phyloP scores from a whole-genome alignment of 2,797 vertebrate genomes.

The Mus caroli region DNA sequence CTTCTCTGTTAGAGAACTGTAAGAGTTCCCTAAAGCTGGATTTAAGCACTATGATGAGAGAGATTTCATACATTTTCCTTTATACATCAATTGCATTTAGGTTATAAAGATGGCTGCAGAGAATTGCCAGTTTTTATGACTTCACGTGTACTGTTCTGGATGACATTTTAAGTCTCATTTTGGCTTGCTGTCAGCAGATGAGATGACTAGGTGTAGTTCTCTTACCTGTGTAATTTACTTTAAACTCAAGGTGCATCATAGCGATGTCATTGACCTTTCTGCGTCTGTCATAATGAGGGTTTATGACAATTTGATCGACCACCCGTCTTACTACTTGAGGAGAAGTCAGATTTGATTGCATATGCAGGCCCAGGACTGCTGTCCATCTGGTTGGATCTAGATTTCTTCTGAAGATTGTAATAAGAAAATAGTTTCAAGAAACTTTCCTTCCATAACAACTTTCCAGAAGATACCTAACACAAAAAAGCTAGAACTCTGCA shows the following conservation, averaged over 20 bases:
- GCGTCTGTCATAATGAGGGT: slow-evolving; percentile 90
- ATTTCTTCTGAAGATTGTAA: slow-evolving; percentile 90
- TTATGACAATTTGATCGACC: slow-evolving; percentile 92
- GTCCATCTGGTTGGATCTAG: slow-evolving; percentile 90
- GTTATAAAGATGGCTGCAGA: slow-evolving; percentile 35
- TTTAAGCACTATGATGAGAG: not conserved
- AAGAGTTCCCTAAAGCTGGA: slow-evolving; percentile 2
- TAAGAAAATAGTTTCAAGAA: slow-evolving; percentile 41
- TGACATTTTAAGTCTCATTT: slow-evolving; percentile 18
- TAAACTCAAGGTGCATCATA: slow-evolving; percentile 93
- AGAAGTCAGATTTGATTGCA: slow-evolving; percentile 84
- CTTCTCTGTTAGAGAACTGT: not conserved
- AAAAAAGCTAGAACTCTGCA: not conserved
- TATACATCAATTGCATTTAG: not conserved
- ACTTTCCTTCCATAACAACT: not conserved
- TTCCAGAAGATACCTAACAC: not conserved
- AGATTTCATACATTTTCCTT: slow-evolving; percentile 31
- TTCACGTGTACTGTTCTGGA: not conserved
- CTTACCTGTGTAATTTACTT: slow-evolving; percentile 92
- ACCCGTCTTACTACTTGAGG: slow-evolving; percentile 82
- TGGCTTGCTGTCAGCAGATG: not conserved
- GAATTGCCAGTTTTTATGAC: slow-evolving; percentile 27
- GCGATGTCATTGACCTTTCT: slow-evolving; percentile 94
- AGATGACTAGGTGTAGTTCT: not conserved
- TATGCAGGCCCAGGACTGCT: slow-evolving; percentile 91